These are phyloP conservation scores for Prorops nasuta DNA, from an alignment of 1,140 invertebrate species.

Conservation along the genomic window DNA sequence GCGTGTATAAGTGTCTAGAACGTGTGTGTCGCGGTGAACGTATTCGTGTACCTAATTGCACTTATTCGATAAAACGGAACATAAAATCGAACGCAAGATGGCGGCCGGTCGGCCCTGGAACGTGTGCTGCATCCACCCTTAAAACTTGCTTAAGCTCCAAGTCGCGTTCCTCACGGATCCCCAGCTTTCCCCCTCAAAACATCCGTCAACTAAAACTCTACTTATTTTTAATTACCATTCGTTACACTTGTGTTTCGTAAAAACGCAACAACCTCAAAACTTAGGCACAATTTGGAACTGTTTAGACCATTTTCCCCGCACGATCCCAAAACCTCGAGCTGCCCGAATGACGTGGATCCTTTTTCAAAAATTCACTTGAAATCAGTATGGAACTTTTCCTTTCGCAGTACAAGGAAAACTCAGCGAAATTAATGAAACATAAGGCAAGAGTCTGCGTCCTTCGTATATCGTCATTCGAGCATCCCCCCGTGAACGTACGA, in stretches of 20 bases:
- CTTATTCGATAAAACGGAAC: conserved; percentile 58
- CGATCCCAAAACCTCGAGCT: no score
- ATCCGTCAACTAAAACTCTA: conserved; percentile 28
- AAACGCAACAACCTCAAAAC: conserved; percentile 53
- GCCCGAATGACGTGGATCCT: no score
- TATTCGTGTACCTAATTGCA: conserved; percentile 55
- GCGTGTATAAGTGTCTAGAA: conserved; percentile 13
- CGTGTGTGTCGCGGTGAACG: conserved; percentile 7
- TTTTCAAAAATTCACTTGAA: no score
- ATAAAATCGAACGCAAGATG: conserved; percentile 53
- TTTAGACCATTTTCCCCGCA: conserved; percentile 49
- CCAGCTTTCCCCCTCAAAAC: conserved; percentile 8
- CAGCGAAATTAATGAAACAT: no score
- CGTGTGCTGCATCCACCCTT: conserved; percentile 33
- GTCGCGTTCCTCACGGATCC: conserved; percentile 9
- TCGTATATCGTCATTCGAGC: no score
- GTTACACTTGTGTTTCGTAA: conserved; percentile 39
- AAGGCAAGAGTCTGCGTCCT: no score
- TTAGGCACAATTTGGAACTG: conserved; percentile 58
- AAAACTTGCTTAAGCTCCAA: conserved; percentile 12
- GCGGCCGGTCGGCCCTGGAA: conserved; percentile 47
- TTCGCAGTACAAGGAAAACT: no score
- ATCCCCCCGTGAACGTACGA: no score
- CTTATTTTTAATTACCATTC: conserved; percentile 24
- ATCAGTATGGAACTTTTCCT: no score